Conservation (phyloP, 2,113 vertebrate genomes). For the Poecile atricapillus region DNA sequence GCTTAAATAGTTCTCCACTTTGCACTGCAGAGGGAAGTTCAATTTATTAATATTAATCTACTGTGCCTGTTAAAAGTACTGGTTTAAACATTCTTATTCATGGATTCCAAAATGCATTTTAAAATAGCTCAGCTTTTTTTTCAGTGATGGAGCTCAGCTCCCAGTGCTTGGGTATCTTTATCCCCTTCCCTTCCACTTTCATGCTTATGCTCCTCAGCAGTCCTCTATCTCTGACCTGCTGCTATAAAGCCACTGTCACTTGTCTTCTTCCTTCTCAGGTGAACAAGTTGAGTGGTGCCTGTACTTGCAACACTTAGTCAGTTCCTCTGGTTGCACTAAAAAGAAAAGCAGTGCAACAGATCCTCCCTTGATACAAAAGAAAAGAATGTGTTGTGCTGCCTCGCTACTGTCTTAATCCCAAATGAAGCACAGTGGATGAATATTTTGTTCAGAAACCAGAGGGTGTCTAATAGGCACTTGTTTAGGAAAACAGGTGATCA, state of each 20-base stretch:
- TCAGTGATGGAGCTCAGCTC: background rate
- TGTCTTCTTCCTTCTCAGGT: background rate
- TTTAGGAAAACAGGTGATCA: background rate
- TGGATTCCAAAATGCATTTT: background rate
- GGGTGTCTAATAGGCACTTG: background rate
- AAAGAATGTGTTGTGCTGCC: background rate
- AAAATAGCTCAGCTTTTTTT: background rate
- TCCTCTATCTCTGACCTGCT: background rate
- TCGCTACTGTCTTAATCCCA: background rate
- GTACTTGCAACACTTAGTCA: background rate
- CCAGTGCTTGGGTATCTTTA: background rate
- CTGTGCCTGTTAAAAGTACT: background rate
- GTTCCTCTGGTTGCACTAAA: background rate
- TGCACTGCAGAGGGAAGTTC: background rate
- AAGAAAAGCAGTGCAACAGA: background rate
- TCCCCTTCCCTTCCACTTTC: background rate
- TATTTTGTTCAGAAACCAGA: background rate
- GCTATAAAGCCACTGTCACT: background rate
- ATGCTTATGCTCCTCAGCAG: background rate
- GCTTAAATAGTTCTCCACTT: background rate
- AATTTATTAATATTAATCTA: background rate
- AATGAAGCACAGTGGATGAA: background rate
- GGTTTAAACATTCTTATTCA: background rate
- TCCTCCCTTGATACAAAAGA: background rate
- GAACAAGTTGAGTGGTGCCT: background rate